Evolutionary conservation across 2,888 invertebrate species (phyloP).

Genomic region (Plemyria rubiginata): DNA sequence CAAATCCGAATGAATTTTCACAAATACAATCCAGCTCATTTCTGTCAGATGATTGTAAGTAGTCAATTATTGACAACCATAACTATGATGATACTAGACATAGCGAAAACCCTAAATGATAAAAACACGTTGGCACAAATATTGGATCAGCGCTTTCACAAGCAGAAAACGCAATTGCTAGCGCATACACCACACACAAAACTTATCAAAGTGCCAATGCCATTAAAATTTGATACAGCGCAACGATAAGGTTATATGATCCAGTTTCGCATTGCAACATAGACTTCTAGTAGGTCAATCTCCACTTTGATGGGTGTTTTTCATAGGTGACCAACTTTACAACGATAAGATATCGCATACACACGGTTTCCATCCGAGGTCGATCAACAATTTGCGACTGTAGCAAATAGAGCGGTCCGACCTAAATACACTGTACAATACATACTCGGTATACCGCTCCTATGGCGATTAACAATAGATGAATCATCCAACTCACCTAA

Average conservation of each 20-base stretch:
- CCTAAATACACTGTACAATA: slow-evolving; percentile 64
- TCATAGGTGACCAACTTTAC: slow-evolving; percentile 54
- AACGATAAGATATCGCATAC: slow-evolving; percentile 76
- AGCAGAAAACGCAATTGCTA: background rate
- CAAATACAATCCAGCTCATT: background rate
- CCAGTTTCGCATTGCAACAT: slow-evolving; percentile 40
- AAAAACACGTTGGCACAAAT: background rate
- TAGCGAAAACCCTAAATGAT: background rate
- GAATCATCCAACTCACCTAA: slow-evolving; percentile 69
- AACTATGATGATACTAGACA: background rate
- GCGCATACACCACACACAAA: slow-evolving; percentile 3
- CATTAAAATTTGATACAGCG: slow-evolving; percentile 38
- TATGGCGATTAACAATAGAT: slow-evolving; percentile 75
- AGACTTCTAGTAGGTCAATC: slow-evolving; percentile 40
- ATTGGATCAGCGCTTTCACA: background rate
- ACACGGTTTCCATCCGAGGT: slow-evolving; percentile 71
- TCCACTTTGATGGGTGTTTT: slow-evolving; percentile 30
- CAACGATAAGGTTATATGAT: slow-evolving; percentile 39
- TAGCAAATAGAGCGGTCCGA: slow-evolving; percentile 79
- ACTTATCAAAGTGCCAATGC: slow-evolving; percentile 27
- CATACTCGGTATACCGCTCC: slow-evolving; percentile 69
- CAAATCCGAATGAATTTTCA: background rate
- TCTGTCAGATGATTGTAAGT: background rate
- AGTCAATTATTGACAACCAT: background rate
- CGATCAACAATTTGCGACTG: slow-evolving; percentile 79